A percentile compares a stretch with the other conserved stretches of the same genome.
phyloP scores from a whole-genome alignment of 1,140 invertebrate species.

The Leptinotarsa texana region DNA sequence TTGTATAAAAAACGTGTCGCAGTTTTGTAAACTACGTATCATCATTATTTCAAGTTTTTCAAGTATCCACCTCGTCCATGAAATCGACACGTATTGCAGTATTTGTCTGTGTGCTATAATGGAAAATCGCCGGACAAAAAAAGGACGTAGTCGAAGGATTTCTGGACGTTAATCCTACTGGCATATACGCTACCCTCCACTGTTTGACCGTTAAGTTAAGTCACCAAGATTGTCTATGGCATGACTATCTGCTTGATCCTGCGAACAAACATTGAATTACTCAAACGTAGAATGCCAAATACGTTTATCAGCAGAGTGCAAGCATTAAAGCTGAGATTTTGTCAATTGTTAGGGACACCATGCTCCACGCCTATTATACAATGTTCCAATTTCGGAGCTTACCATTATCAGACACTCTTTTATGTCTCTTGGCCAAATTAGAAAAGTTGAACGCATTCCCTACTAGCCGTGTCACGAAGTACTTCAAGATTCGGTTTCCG shows the following conservation, averaged over 20 bases:
- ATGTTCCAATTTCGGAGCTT: constrained; percentile 26
- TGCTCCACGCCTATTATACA: constrained; percentile 34
- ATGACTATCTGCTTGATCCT: constrained; percentile 19
- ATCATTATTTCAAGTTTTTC: too few relatives aligned
- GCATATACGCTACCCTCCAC: constrained; percentile 22
- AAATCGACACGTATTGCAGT: too few relatives aligned
- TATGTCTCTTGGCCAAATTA: constrained; percentile 28
- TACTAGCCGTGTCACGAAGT: constrained; percentile 5
- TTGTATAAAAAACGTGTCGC: too few relatives aligned
- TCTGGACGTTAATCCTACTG: constrained; percentile 18
- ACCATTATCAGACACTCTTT: constrained; percentile 30
- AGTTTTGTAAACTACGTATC: too few relatives aligned
- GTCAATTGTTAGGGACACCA: constrained; percentile 38
- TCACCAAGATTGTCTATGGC: constrained; percentile 26
- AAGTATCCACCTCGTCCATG: too few relatives aligned
- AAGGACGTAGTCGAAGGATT: constrained; percentile 6
- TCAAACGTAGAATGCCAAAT: constrained; percentile 34
- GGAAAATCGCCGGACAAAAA: not conserved
- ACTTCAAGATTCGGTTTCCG: constrained; percentile 10
- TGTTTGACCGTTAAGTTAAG: constrained; percentile 26
- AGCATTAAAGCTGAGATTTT: constrained; percentile 37
- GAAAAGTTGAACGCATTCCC: constrained; percentile 29
- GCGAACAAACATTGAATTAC: constrained; percentile 27
- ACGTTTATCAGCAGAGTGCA: constrained; percentile 36
- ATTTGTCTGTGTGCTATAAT: not conserved